Evolutionary conservation across 2,113 vertebrate species (phyloP).

Genomic region (Apeltes quadracus): DNA sequence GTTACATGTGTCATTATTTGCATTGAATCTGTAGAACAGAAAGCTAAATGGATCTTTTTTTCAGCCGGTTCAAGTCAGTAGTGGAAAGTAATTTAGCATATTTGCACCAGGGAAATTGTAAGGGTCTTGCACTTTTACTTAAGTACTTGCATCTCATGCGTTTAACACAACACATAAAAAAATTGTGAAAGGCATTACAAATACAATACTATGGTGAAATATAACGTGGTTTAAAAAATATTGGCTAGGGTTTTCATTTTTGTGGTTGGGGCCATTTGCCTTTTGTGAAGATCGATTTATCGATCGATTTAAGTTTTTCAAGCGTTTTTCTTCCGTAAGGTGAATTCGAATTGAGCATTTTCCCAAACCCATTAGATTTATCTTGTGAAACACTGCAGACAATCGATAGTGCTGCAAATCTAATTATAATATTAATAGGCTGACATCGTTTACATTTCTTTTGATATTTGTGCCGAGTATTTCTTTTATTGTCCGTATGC

Average conservation of each 20-base stretch:
- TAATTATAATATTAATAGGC: background rate
- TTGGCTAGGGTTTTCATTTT: background rate
- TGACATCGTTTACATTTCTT: background rate
- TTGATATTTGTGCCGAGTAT: background rate
- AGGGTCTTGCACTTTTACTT: background rate
- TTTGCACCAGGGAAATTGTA: background rate
- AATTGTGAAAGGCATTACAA: background rate
- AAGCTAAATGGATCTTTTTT: background rate
- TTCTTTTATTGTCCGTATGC: background rate
- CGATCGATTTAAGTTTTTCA: background rate
- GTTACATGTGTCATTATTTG: constrained; percentile 9
- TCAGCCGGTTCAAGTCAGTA: background rate
- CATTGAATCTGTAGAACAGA: background rate
- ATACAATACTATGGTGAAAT: background rate
- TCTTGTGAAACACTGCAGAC: background rate
- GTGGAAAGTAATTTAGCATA: background rate
- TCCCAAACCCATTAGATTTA: background rate
- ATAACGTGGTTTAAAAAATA: no score
- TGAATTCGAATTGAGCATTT: background rate
- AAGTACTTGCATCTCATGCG: background rate
- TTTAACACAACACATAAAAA: background rate
- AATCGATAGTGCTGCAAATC: background rate
- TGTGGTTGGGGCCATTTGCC: background rate
- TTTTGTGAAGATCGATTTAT: background rate
- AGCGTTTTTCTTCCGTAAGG: background rate